phyloP scores from a whole-genome alignment of 2,888 invertebrate species.

The Erebia epiphron region DNA sequence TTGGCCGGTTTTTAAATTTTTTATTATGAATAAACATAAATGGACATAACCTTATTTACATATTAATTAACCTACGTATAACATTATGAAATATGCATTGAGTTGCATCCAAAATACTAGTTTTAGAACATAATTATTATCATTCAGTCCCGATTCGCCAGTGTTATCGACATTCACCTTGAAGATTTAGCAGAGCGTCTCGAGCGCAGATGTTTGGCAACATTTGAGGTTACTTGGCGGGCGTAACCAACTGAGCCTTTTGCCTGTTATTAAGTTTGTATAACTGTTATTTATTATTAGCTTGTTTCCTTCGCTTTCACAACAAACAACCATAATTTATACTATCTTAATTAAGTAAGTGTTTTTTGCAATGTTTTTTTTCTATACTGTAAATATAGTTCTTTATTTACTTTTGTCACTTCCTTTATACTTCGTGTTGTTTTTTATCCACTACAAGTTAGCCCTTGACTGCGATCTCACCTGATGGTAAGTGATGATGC shows the following conservation, averaged over 20 bases:
- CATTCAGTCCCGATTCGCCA: conserved; percentile 14
- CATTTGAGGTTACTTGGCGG: conserved; percentile 53
- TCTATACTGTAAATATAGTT: no score
- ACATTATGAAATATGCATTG: background rate
- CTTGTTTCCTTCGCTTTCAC: background rate
- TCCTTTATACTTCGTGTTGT: no score
- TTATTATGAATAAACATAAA: background rate
- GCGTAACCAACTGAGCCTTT: conserved; percentile 25
- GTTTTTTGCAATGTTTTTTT: background rate
- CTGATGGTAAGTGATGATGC: no score
- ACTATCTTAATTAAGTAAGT: background rate
- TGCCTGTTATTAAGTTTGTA: conserved; percentile 21
- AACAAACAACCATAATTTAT: background rate
- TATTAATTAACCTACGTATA: background rate
- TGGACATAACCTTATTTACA: background rate
- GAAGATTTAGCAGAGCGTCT: conserved; percentile 69
- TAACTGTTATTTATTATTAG: conserved; percentile 17
- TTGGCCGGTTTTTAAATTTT: no score
- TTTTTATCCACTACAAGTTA: no score
- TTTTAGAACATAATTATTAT: conserved; percentile 19
- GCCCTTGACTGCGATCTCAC: no score
- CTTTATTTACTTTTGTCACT: no score
- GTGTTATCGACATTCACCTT: conserved; percentile 59
- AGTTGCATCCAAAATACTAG: background rate
- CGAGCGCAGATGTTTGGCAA: conserved; percentile 75